Base-by-base conservation (phyloP, 2,888 invertebrate genomes). In the Danaus chrysippus region DNA sequence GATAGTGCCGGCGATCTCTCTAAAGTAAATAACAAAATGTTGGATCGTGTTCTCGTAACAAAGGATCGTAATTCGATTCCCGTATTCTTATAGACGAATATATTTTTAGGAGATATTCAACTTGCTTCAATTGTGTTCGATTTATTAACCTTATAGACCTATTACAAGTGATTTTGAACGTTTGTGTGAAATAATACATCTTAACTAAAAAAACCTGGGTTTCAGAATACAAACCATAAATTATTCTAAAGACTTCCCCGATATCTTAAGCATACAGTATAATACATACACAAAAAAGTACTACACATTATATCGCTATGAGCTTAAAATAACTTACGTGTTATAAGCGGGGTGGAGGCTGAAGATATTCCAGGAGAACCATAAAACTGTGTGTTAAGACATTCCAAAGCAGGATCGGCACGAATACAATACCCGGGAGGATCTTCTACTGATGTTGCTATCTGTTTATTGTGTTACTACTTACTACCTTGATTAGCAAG, bases 321-420 rank as follows among this genome's bases (percentile, higher is more conserved):
- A 19, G 1, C 10, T 17, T 17, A 42, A 19, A 15, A 52, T 61
- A 59, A 66, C 84, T 68, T 70, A 88, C 90, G 83, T 49, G 75
- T 74, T 5, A 89, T 66, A 70, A 82, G 86, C 1, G 86, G 83
- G 1, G 83, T 77, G 0, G 84, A 65, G 61, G 74, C 73, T 1
- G 80, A 76, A 0, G 81, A 78, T 11, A 78, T 75, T 1, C 83
- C 86, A 1, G 89, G 82, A 3, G 78, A 73, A 49, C 84, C 85
- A 56, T 83, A 89, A 62, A 84, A 91, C 65, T 90, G 89, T 64
- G 80, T 84, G 59, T 78, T 82, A 44, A 89, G 70, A 43, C 79
- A 81, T 44, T 88, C 87, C 12, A 90, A 66, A 0, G 82, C 78
- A 1, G 87, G 89, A 67, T 91, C 88, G 0, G 83, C 82, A 59